These are phyloP conservation scores for Pocillopora verrucosa DNA, from an alignment of 64 coral and sea anemone species.

Conservation along the genomic window DNA sequence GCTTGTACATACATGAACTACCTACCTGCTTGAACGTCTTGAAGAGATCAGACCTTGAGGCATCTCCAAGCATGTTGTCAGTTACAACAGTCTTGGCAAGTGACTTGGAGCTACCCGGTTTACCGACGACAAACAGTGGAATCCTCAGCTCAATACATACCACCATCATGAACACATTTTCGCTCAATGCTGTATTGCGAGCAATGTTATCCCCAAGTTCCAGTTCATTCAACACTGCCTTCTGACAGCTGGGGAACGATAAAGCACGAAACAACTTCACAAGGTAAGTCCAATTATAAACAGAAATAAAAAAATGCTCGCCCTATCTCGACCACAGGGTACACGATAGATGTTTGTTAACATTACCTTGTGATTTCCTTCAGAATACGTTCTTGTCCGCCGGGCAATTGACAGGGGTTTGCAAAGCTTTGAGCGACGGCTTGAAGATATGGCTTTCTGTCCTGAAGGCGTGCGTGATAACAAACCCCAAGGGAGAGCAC, in stretches of 20 bases:
- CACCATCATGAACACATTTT: constrained; percentile 92
- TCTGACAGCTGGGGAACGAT: constrained; percentile 58
- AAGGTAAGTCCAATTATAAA: not conserved
- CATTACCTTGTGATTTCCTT: constrained; percentile 74
- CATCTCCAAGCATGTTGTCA: constrained; percentile 81
- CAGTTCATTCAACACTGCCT: constrained; percentile 71
- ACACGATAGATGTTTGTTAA: not conserved
- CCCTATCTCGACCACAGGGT: too few relatives aligned
- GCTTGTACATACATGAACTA: too few relatives aligned
- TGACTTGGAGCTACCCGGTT: constrained; percentile 85
- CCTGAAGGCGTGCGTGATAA: constrained; percentile 80
- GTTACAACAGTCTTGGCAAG: constrained; percentile 85
- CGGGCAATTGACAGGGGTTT: constrained; percentile 42
- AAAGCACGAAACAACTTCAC: not conserved
- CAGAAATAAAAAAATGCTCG: too few relatives aligned
- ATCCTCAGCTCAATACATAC: constrained; percentile 82
- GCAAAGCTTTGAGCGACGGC: constrained; percentile 40
- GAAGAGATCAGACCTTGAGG: constrained; percentile 63
- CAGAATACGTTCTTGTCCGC: constrained; percentile 55
- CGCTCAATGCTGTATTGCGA: constrained; percentile 77
- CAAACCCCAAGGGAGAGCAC: constrained; percentile 75
- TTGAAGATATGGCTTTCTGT: constrained; percentile 46
- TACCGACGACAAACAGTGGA: constrained; percentile 76
- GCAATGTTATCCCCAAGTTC: constrained; percentile 83
- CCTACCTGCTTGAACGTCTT: constrained; percentile 81